phyloP scores from a whole-genome alignment of 2,797 vertebrate species.

The Eutrigla gurnardus region DNA sequence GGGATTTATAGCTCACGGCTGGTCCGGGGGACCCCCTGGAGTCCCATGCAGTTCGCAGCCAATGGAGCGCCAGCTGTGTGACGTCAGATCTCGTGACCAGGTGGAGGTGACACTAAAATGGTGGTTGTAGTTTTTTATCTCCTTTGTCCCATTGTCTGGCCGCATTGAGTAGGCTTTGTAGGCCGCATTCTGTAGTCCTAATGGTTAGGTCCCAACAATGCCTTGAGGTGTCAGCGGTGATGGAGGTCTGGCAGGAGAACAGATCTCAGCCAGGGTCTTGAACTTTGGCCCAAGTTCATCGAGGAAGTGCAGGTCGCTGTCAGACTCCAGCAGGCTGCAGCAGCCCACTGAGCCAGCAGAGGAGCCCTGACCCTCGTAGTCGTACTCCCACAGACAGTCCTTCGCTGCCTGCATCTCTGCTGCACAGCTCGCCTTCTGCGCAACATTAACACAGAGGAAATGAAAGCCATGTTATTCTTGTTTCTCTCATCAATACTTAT shows the following conservation, averaged over 20 bases:
- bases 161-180: too few species aligned
- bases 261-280: slow-evolving; percentile 90
- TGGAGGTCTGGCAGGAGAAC: slow-evolving; percentile 28
- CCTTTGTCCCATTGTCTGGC: too few species aligned
- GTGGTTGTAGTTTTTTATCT: too few species aligned
- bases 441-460: slow-evolving; percentile 3
- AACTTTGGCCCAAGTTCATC: slow-evolving; percentile 92
- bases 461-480: not conserved
- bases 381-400: slow-evolving; percentile 85
- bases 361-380: slow-evolving; percentile 87
- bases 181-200: too few species aligned
- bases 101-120: too few species aligned
- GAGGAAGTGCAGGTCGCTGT: slow-evolving; percentile 87
- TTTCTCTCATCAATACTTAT: not conserved
- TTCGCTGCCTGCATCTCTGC: slow-evolving; percentile 74
- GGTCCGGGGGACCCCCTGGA: too few species aligned
- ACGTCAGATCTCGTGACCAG: too few species aligned
- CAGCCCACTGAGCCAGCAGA: slow-evolving; percentile 87
- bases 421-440: slow-evolving; percentile 81
- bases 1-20: too few species aligned
- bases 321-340: slow-evolving; percentile 88
- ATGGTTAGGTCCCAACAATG: too few species aligned
- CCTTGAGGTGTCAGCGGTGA: not conserved
- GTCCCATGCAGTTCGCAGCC: too few species aligned
- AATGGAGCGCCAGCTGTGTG: too few species aligned